Evolutionary conservation across 2,113 vertebrate genomes (phyloP).

Genomic region (Accipiter cooperii): DNA sequence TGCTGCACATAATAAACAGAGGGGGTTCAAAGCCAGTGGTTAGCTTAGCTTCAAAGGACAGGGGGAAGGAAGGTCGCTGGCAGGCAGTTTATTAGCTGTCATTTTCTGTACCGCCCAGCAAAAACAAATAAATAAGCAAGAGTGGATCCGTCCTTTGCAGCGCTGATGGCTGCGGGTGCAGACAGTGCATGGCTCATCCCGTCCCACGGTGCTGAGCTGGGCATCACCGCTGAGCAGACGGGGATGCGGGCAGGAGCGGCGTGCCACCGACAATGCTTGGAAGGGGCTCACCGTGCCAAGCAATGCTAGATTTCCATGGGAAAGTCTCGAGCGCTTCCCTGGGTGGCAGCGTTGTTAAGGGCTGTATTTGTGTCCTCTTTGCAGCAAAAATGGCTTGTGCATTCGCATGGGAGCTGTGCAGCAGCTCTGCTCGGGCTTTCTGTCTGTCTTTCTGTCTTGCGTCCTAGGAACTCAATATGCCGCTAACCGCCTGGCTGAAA

Average conservation of each 20-base stretch:
- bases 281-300: background rate
- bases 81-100: background rate
- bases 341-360: rapidly evolving
- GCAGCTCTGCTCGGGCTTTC: background rate
- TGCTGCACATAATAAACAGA: background rate
- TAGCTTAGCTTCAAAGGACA: background rate
- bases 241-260: background rate
- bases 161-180: rapidly evolving
- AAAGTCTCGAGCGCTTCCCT: background rate
- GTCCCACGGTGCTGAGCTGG: rapidly evolving
- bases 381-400: background rate
- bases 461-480: background rate
- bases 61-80: background rate
- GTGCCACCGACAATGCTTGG: background rate
- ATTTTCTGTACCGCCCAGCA: background rate
- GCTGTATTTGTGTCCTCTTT: background rate
- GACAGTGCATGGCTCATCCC: rapidly evolving
- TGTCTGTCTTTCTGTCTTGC: background rate
- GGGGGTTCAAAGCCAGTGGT: background rate
- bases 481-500: background rate
- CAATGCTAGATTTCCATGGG: rapidly evolving
- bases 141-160: background rate
- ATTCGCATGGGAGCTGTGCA: rapidly evolving
- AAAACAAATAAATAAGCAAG: background rate
- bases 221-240: rapidly evolving